Conservation (phyloP, 2,113 vertebrate species). For the Caloenas nicobarica region DNA sequence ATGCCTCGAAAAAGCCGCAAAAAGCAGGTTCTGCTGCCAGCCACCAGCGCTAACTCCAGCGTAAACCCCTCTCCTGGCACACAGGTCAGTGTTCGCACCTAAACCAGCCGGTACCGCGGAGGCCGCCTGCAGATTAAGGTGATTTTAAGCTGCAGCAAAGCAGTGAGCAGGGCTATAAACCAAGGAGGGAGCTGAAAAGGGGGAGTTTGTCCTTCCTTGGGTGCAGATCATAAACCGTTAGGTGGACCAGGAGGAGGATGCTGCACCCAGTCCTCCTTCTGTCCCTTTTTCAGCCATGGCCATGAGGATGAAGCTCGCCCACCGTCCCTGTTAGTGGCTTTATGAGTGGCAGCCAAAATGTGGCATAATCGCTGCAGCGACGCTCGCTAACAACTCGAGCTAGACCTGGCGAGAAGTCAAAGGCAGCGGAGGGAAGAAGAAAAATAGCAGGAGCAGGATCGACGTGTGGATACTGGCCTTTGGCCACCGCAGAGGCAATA, state of each 20-base stretch:
- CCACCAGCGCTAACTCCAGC: no score
- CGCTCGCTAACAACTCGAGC: constrained; percentile 53
- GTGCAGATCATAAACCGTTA: not conserved
- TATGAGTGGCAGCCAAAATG: constrained; percentile 61
- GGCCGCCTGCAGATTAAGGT: not conserved
- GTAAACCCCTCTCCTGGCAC: not conserved
- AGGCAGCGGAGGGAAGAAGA: not conserved
- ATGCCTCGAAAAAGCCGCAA: not conserved
- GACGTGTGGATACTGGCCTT: not conserved
- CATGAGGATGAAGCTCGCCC: rapidly evolving
- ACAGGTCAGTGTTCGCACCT: not conserved
- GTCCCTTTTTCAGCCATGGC: not conserved
- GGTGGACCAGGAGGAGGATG: not conserved
- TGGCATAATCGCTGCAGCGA: constrained; percentile 58
- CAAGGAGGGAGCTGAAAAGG: not conserved
- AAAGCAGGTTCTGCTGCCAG: not conserved
- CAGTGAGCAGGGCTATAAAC: not conserved
- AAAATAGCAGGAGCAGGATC: not conserved
- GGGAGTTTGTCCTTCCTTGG: not conserved
- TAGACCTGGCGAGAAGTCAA: constrained; percentile 41
- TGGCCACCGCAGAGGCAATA: not conserved
- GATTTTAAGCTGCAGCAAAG: no score
- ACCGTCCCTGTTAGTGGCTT: constrained; percentile 47
- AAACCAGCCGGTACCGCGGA: rapidly evolving
- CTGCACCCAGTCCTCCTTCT: not conserved